A percentile compares a stretch with the other conserved stretches of the same genome.
These are phyloP conservation scores for Eristalis pertinax DNA, from an alignment of 2,888 invertebrate species.

Conservation along the genomic window DNA sequence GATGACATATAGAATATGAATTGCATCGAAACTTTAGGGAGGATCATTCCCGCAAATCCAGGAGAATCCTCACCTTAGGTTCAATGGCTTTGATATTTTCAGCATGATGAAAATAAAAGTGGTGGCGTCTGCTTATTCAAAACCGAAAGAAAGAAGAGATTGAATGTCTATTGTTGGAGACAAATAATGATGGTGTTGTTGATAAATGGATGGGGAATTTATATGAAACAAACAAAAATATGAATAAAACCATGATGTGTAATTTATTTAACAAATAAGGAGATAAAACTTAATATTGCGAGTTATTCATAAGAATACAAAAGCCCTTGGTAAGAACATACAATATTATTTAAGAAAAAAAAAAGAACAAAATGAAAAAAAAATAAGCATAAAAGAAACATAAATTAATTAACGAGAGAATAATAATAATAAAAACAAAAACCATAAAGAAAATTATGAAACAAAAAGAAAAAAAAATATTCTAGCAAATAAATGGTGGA, in stretches of 20 bases:
- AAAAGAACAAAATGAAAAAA: not conserved
- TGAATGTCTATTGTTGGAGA: not conserved
- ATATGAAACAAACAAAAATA: conserved; percentile 18
- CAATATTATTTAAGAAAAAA: not conserved
- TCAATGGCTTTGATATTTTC: not conserved
- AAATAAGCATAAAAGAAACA: conserved; percentile 42
- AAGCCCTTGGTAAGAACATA: conserved; percentile 5
- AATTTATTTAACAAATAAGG: conserved; percentile 61
- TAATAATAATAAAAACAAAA: conserved; percentile 20
- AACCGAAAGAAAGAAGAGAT: not conserved
- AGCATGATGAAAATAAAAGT: not conserved
- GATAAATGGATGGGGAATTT: conserved; percentile 11
- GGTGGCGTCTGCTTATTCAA: not conserved
- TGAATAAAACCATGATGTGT: conserved; percentile 57
- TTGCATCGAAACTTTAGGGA: not conserved
- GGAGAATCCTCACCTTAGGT: not conserved
- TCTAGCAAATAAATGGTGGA: conserved; percentile 72
- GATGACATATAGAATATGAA: not conserved
- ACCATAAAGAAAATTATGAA: conserved; percentile 36
- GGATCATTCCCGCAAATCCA: not conserved
- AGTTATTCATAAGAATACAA: conserved; percentile 1
- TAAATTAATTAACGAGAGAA: conserved; percentile 53
- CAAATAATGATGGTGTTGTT: not conserved
- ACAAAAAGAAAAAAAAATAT: conserved; percentile 56
- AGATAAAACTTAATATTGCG: conserved; percentile 25